These are phyloP conservation scores for Chymomyza procnemis DNA, from an alignment of 2,888 invertebrate genomes.

Conservation along the genomic window DNA sequence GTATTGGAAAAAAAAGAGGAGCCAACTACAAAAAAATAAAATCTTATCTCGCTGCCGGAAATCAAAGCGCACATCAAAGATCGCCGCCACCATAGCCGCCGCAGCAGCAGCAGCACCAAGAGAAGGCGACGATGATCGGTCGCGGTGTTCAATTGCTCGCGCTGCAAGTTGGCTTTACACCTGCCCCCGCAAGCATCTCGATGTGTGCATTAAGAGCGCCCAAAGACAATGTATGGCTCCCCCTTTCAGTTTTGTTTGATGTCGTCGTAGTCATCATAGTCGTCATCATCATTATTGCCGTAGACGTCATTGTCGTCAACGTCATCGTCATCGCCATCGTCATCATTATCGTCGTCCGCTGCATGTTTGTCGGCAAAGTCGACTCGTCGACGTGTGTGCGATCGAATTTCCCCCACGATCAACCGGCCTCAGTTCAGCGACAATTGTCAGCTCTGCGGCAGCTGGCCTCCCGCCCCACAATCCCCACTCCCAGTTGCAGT, in stretches of 20 bases:
- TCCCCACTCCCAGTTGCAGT: neutral
- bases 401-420: constrained; percentile 46
- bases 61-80: constrained; percentile 74
- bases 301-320: neutral
- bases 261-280: constrained; percentile 30
- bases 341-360: neutral
- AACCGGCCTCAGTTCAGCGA: neutral
- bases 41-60: constrained; percentile 75
- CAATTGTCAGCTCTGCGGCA: neutral
- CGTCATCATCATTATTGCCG: constrained; percentile 18
- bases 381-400: constrained; percentile 35
- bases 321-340: no score
- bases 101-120: constrained; percentile 32
- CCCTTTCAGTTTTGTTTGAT: constrained; percentile 59
- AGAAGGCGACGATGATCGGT: constrained; percentile 19
- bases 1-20: constrained; percentile 7
- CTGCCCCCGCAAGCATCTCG: neutral
- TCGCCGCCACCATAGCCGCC: constrained; percentile 48
- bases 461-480: no score
- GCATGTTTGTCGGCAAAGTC: neutral
- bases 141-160: constrained; percentile 52
- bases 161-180: constrained; percentile 8
- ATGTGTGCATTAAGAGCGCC: neutral
- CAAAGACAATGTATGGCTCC: neutral
- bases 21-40: constrained; percentile 30